These are phyloP conservation scores for Sorex maritimensis DNA, from an alignment of 2,797 vertebrate species.

Conservation along the genomic window DNA sequence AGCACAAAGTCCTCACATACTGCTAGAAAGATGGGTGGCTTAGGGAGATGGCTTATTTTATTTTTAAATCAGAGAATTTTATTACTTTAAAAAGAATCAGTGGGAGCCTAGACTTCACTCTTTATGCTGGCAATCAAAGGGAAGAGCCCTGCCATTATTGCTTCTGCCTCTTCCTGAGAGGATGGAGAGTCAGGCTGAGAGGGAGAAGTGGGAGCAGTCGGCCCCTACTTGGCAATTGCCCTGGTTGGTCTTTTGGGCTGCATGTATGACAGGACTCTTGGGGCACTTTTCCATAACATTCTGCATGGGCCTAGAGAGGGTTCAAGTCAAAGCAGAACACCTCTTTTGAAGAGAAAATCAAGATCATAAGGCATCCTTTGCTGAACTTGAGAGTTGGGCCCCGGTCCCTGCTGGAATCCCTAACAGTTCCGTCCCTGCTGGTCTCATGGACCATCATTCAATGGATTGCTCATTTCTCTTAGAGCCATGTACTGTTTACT, in stretches of 20 bases:
- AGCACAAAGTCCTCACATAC: background rate
- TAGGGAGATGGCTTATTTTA: background rate
- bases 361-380: conserved; percentile 23
- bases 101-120: background rate
- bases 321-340: conserved; percentile 51
- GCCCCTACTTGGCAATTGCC: background rate
- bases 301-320: background rate
- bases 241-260: background rate
- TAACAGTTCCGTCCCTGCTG: background rate
- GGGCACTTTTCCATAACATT: background rate
- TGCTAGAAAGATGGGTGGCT: conserved; percentile 3
- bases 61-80: too few relatives aligned
- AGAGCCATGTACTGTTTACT: background rate
- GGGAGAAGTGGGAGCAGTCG: background rate
- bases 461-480: background rate
- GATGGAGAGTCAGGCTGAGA: background rate
- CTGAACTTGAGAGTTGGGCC: background rate
- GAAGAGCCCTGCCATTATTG: background rate
- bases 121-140: background rate
- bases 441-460: background rate
- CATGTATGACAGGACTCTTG: background rate
- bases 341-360: conserved; percentile 50
- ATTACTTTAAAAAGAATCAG: too few relatives aligned
- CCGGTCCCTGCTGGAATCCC: background rate
- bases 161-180: background rate